These are phyloP conservation scores for Nylanderia fulva DNA, from an alignment of 1,140 invertebrate genomes.

Conservation along the genomic window DNA sequence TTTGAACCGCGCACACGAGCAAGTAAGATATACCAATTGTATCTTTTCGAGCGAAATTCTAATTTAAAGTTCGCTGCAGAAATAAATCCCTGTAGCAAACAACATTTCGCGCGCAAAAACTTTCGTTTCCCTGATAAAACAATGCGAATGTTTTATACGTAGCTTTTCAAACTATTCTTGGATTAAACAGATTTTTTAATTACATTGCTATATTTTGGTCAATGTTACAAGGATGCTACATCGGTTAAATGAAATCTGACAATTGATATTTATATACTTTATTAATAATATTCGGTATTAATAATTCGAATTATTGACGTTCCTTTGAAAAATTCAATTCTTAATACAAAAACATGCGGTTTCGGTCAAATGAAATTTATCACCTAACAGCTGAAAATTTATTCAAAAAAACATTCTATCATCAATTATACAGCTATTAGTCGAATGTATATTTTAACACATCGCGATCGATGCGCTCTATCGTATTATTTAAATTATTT, in stretches of 20 bases:
- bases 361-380: background rate
- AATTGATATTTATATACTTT: background rate
- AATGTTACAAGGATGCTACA: background rate
- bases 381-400: background rate
- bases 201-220: background rate
- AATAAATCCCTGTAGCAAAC: conserved; percentile 12
- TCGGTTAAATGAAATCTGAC: background rate
- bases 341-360: background rate
- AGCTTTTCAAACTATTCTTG: background rate
- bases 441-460: background rate
- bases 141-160: background rate
- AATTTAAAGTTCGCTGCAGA: conserved; percentile 17
- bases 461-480: background rate
- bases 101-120: background rate
- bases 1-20: background rate
- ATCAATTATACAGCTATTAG: background rate
- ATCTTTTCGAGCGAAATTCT: conserved; percentile 25
- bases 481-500: background rate
- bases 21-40: conserved; percentile 16
- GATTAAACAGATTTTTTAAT: background rate
- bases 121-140: background rate
- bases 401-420: background rate
- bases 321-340: background rate
- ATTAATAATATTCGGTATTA: background rate
- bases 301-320: background rate